Evolutionary conservation across 2,888 invertebrate species (phyloP).

Genomic region (Drosophila percnosoma): DNA sequence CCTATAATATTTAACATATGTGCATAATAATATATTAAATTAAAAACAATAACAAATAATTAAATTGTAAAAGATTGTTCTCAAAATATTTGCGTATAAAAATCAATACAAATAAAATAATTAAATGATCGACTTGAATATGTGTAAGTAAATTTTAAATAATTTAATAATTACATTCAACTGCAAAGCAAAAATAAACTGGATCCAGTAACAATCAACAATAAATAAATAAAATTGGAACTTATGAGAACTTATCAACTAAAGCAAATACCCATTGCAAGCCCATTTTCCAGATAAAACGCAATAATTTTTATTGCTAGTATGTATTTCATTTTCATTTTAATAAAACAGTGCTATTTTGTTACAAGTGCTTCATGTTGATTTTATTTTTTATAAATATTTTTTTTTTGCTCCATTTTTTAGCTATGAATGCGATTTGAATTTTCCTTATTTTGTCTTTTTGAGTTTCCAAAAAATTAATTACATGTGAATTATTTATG

Average conservation of each 20-base stretch:
- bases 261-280: background rate
- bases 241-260: background rate
- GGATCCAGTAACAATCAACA: background rate
- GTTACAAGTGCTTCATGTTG: slow-evolving; percentile 76
- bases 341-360: slow-evolving; percentile 81
- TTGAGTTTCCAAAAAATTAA: slow-evolving; percentile 51
- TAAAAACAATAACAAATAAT: background rate
- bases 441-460: slow-evolving; percentile 48
- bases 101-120: background rate
- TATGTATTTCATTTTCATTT: slow-evolving; percentile 70
- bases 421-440: slow-evolving; percentile 47
- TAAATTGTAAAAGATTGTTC: background rate
- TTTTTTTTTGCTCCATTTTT: slow-evolving; percentile 39
- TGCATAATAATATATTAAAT: background rate
- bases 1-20: background rate
- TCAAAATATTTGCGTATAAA: background rate
- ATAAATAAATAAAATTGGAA: background rate
- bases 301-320: slow-evolving; percentile 62
- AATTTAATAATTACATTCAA: background rate
- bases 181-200: background rate
- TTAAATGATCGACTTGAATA: background rate
- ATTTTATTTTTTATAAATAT: slow-evolving; percentile 36
- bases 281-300: slow-evolving; percentile 36
- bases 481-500: slow-evolving; percentile 43
- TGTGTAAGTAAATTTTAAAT: background rate